Evolutionary conservation across 1,140 invertebrate species (phyloP), one percentile per base, ranked within the genome.

Genomic region (Meloidogyne floridensis): DNA sequence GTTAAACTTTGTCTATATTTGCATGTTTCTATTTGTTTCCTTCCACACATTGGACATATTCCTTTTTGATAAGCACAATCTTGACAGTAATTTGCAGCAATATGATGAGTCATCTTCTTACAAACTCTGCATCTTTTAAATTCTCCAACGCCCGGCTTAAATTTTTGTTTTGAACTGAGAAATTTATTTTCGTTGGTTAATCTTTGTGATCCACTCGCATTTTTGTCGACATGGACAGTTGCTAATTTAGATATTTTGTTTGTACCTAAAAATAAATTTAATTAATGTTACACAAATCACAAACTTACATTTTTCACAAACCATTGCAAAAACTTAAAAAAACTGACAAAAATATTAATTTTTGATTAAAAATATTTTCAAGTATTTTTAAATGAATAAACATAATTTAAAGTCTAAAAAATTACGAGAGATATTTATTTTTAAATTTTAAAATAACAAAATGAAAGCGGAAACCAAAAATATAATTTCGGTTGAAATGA

Each of bases 181-280:
- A 85, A 59, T 47, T 85, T 85, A 43, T 85, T 85, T 54, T 85
- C 84, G 79, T 85, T 85, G 42, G 84, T 85, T 65, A 83, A 77
- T 43, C 70, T 53, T 53, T 77, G 86, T 11, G 76, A 11, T 8
- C 71, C 75, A 9, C 7, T 13, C 8, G 43, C 69, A 75, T 72
- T 53, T 71, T 83, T 80, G 20, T 78, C 72, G 11, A 80, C 56
- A 65, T 85, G 75, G 4, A 85, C 78, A 13, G 84, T 85, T 15
- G 84, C 84, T 15, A 85, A 77, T 73, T 84, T 84, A 18, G 77
- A 70, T 3, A 84, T 74, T 43, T 84, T 84, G 18, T 65, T 73
- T 2, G 77, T 82, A 71, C 83, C 83, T 84, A 73, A 84, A 83
- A 75, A 53, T n/a, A 15, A 11, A 5, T 59, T 3, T 15, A 42